Conservation (phyloP, 2,888 invertebrate genomes). For the Agrochola lota region DNA sequence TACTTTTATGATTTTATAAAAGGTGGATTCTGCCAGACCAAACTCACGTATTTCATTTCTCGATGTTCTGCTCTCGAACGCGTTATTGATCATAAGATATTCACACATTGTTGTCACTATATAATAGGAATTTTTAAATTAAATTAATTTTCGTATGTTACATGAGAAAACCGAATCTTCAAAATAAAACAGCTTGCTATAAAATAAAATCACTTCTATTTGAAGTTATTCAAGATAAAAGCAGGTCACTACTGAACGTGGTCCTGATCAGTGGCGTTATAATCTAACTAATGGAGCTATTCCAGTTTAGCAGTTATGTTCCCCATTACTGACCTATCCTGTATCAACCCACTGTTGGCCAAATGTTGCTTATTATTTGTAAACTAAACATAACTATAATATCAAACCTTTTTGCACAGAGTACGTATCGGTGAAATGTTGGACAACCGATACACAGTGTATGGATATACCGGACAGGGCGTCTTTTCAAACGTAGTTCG, state of each 20-base stretch:
- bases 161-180: neutral
- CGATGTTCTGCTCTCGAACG: neutral
- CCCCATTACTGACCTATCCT: neutral
- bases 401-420: conserved; percentile 77
- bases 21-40: too few species aligned
- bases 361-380: neutral
- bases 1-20: too few species aligned
- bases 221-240: neutral
- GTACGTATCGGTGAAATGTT: conserved; percentile 98
- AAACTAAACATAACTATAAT: neutral
- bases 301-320: neutral
- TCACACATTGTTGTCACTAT: too few species aligned
- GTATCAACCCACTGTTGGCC: too few species aligned
- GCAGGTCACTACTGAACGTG: neutral
- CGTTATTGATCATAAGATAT: too few species aligned
- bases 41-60: neutral
- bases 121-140: neutral
- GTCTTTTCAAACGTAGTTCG: conserved; percentile 99
- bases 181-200: neutral
- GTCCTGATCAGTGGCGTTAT: neutral
- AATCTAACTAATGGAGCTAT: neutral
- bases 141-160: neutral
- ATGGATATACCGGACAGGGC: conserved; percentile 99
- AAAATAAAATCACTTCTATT: neutral
- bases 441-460: conserved; percentile 97